These are phyloP conservation scores for Carettochelys insculpta DNA, from an alignment of 2,113 vertebrate species.

Conservation along the genomic window DNA sequence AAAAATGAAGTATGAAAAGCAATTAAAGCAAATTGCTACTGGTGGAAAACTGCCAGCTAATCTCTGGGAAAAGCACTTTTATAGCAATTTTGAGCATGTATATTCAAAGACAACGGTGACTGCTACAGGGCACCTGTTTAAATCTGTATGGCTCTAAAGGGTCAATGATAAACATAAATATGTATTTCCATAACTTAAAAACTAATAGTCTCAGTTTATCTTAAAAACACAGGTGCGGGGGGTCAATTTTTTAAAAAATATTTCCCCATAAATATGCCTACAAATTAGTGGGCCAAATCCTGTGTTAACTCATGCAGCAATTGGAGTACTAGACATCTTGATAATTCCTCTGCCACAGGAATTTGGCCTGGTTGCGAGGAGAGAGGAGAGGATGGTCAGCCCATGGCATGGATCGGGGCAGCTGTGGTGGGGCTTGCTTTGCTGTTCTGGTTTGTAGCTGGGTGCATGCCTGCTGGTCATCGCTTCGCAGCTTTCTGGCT, in stretches of 20 bases:
- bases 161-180: too few species aligned
- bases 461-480: not conserved
- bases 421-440: not conserved
- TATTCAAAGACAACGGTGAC: not conserved
- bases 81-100: slow-evolving; percentile 43
- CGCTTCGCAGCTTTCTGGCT: not conserved
- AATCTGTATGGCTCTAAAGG: too few species aligned
- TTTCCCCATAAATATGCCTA: not conserved
- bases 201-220: not conserved
- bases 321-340: not conserved
- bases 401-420: not conserved
- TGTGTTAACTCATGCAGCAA: not conserved
- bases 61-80: slow-evolving; percentile 28
- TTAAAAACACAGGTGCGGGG: not conserved
- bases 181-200: too few species aligned
- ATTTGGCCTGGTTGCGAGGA: not conserved
- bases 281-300: not conserved
- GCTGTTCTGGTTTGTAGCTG: not conserved
- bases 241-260: not conserved
- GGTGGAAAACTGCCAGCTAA: slow-evolving; percentile 13
- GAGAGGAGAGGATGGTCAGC: not conserved
- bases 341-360: not conserved
- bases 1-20: not conserved
- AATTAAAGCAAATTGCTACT: slow-evolving; percentile 16
- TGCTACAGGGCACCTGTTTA: too few species aligned